Percentiles rank a stretch among this genome's conserved stretches.
These are phyloP conservation scores for Cyphomyrus discorhynchus DNA, from an alignment of 2,113 vertebrate species.

Conservation along the genomic window DNA sequence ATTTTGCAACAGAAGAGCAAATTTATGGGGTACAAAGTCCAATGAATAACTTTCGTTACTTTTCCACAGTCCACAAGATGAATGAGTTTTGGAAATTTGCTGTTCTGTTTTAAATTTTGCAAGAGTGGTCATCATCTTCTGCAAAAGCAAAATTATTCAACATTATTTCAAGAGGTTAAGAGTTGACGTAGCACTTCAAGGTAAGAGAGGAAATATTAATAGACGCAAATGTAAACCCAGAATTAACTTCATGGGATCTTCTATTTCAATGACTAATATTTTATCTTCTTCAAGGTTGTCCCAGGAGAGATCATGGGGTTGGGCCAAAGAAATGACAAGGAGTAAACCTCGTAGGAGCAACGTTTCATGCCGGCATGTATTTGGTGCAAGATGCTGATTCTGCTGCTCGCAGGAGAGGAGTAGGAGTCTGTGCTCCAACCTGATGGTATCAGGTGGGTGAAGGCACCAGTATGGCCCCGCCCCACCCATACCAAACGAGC, in stretches of 20 bases:
- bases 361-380: not conserved
- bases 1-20: not conserved
- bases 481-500: not conserved
- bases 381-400: not conserved
- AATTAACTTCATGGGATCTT: not conserved
- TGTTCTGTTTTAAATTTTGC: not conserved
- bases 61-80: not conserved
- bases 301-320: not conserved
- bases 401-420: not conserved
- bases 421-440: not conserved
- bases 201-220: not conserved
- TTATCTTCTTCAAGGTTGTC: not conserved
- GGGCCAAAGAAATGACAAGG: not conserved
- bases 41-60: not conserved
- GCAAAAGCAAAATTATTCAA: not conserved
- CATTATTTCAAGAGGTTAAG: not conserved
- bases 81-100: not conserved
- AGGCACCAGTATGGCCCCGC: not conserved
- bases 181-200: not conserved
- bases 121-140: not conserved
- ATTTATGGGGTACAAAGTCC: not conserved
- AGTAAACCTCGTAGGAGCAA: not conserved
- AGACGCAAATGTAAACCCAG: not conserved
- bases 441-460: not conserved
- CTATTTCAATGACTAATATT: not conserved